Evolutionary conservation across 2,113 vertebrate species (phyloP).

Genomic region (Odontophorus gujanensis): DNA sequence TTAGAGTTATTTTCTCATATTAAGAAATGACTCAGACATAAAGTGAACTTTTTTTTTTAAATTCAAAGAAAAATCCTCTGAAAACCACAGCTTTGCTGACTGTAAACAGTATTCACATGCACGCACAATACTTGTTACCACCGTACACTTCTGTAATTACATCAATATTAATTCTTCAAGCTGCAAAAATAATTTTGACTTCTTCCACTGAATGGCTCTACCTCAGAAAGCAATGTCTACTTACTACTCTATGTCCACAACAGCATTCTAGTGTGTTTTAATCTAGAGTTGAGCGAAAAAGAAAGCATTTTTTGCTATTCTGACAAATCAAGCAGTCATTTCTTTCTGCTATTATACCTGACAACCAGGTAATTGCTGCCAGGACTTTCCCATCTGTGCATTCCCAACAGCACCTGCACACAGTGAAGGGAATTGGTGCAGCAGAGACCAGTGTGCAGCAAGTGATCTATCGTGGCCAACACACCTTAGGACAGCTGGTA

Average conservation of each 20-base stretch:
- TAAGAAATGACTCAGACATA: background rate
- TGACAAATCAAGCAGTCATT: background rate
- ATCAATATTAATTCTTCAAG: background rate
- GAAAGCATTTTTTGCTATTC: background rate
- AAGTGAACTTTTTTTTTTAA: background rate
- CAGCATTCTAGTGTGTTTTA: background rate
- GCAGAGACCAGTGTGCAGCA: background rate
- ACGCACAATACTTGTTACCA: background rate
- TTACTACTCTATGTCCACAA: background rate
- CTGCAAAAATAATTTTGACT: background rate
- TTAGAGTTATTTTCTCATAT: background rate
- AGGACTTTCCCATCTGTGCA: accelerated
- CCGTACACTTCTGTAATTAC: background rate
- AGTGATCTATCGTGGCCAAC: accelerated
- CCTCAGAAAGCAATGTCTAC: background rate
- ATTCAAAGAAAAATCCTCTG: background rate
- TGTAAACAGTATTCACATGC: background rate
- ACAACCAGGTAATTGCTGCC: background rate
- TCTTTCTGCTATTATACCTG: background rate
- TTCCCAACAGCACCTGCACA: background rate
- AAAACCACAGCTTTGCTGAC: background rate
- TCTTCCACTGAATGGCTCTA: background rate
- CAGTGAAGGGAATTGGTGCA: accelerated
- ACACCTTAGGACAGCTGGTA: accelerated
- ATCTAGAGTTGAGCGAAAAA: background rate